Conservation (phyloP, 2,888 invertebrate species). For the Tubulanus polymorphus region DNA sequence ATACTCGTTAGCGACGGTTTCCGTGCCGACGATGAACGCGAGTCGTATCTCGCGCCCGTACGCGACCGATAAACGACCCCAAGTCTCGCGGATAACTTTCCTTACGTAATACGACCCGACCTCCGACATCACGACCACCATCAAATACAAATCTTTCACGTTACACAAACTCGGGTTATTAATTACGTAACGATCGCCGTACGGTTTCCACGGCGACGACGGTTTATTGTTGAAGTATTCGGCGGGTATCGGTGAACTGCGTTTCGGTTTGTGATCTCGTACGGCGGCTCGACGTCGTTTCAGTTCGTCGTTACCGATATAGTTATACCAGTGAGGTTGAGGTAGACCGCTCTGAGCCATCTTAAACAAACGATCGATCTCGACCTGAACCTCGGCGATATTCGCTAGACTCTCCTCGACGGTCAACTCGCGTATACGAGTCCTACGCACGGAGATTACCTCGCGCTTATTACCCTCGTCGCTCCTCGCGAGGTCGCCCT, state of each 20-base stretch:
- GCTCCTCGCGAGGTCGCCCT: no score
- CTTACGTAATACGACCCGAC: background rate
- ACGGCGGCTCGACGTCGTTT: background rate
- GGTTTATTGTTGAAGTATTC: background rate
- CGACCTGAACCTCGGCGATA: no score
- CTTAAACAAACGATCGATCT: no score
- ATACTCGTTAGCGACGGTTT: background rate
- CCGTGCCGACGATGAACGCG: background rate
- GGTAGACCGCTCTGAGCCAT: no score
- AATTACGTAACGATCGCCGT: background rate
- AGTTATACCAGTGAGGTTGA: slow-evolving; percentile 1
- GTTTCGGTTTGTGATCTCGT: background rate
- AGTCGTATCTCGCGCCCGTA: background rate
- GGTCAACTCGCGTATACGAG: no score
- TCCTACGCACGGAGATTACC: no score
- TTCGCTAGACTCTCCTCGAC: no score
- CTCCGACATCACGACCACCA: background rate
- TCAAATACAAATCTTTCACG: background rate
- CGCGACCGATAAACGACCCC: background rate
- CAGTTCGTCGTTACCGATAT: background rate
- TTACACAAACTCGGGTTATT: background rate
- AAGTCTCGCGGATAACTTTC: background rate
- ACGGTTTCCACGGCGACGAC: background rate
- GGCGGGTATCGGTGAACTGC: background rate
- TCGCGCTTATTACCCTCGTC: no score